Percentiles rank a stretch among this genome's conserved stretches.
phyloP scores from a whole-genome alignment of 2,797 vertebrate genomes.

The Chelon auratus region DNA sequence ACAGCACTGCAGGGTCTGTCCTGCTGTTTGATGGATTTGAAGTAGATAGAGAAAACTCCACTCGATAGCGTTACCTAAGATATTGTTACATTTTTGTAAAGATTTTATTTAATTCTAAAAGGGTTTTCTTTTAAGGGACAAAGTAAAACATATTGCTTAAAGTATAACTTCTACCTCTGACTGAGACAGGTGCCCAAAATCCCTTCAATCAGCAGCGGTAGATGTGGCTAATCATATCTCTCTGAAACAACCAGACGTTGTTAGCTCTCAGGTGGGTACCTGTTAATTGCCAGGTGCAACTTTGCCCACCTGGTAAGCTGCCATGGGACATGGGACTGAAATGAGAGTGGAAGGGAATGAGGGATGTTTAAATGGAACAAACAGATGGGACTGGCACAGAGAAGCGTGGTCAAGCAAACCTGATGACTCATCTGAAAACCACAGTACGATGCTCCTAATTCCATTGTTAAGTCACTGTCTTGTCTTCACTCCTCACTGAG shows the following conservation, averaged over 20 bases:
- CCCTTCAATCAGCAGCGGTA: slow-evolving; percentile 66
- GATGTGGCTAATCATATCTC: slow-evolving; percentile 62
- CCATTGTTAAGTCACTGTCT: slow-evolving; percentile 63
- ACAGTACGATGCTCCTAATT: slow-evolving; percentile 51
- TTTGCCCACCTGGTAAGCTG: slow-evolving; percentile 78
- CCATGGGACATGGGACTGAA: slow-evolving; percentile 47
- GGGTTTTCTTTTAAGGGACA: neutral
- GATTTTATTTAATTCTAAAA: neutral
- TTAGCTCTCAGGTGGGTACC: slow-evolving; percentile 57
- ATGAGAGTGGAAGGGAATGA: slow-evolving; percentile 12
- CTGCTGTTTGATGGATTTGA: neutral
- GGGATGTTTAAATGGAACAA: slow-evolving; percentile 38
- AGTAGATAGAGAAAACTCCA: neutral
- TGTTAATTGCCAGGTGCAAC: slow-evolving; percentile 78
- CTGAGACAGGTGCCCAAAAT: slow-evolving; percentile 57
- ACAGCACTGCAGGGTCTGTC: neutral
- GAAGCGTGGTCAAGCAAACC: slow-evolving; percentile 46
- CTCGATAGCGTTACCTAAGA: neutral
- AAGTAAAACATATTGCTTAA: neutral
- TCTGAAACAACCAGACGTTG: slow-evolving; percentile 59
- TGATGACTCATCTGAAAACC: slow-evolving; percentile 71
- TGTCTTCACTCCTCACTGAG: slow-evolving; percentile 49
- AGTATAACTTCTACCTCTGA: slow-evolving; percentile 9
- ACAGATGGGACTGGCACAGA: slow-evolving; percentile 62
- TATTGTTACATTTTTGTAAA: neutral